Evolutionary conservation across 2,113 vertebrate species (phyloP), one percentile per base, ranked within the genome.

Genomic region (Willisornis vidua): DNA sequence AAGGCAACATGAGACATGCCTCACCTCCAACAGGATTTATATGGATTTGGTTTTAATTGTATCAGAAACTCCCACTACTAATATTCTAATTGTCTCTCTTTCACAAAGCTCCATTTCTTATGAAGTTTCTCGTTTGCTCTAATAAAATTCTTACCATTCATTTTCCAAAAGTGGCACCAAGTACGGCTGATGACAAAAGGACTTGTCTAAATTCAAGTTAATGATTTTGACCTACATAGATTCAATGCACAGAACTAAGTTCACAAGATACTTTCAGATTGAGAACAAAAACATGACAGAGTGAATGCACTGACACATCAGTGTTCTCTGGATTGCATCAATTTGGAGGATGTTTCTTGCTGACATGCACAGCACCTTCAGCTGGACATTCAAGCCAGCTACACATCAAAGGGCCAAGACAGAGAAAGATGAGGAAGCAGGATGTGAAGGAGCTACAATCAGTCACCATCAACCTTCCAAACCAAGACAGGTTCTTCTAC

Each of bases 21-120:
- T 97, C 97, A 98, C 97, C 97, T 89, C 95, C 96, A 98, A 98
- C 68, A 98, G 96, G 94, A 98, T 97, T 98, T 98, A 87, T 55
- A 92, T 83, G 87, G 92, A 96, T 94, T 95, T 97, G 91, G 84
- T 96, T 97, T 95, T 98, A 98, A 98, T 97, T 98, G 93, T 97
- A 97, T 90, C 88, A 51, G 84, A 83, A 96, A 92, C 54, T 94
- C 82, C 43, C 78, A 97, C 89, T 94, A 94, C 82, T 97, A 97
- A 97, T 97, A 95, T 91, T 96, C 76, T 14, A 92, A 80, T 72
- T 91, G 68, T 85, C 62, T 74, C 87, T 79, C 62, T 96, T 96
- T 66, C 83, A 54, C 31, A 72, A 49, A 72, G 25, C 16, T 73
- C 33, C 14, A 39, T 5, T 28, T 74, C 4, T 51, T 6, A 71